Evolutionary conservation across 2,888 invertebrate genomes (phyloP), one percentile per base, ranked within the genome.

Genomic region (Melieria omissa): DNA sequence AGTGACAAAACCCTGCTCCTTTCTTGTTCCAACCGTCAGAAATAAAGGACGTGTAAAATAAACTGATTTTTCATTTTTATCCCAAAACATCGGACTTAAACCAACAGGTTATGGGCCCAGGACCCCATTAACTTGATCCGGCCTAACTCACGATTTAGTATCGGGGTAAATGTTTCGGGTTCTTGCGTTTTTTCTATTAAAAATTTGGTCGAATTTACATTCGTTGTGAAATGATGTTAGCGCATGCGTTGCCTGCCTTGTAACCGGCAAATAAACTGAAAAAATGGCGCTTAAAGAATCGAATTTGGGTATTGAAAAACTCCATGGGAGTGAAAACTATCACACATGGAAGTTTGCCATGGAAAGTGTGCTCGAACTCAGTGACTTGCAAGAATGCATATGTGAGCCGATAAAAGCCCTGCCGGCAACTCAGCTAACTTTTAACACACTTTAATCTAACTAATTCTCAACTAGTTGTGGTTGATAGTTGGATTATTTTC

Each of bases 261-360:
- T 47, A 52, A n/a, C 41, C 42, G 54, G 4, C 4, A 54, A 54
- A 54, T 54, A 54, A 4, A 4, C 5, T n/a, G n/a, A n/a, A 6
- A 57, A 57, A 57, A 41, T 29, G 16, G 46, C 62, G n/a, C n/a
- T n/a, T n/a, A n/a, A n/a, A n/a, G n/a, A n/a, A n/a, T n/a, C n/a
- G n/a, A n/a, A n/a, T 46, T 9, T 60, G 60, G n/a, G 66, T 14
- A 65, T 71, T 16, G 66, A 71, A 58, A 71, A 71, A 62, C 62
- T 71, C 0, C 66, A 16, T 52, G 71, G 67, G 0, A 65, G 67
- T 55, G 66, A 66, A 62, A 71, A 71, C 49, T 66, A n/a, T 41
- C 67, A 71, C 16, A 66, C 62, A 5, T 71, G 71, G 67, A 71
- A 71, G 52, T 71, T 67, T 49, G 63, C 71, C 9, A 67, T 71